phyloP scores from a whole-genome alignment of 1,140 invertebrate genomes.

The Meloidogyne exigua region DNA sequence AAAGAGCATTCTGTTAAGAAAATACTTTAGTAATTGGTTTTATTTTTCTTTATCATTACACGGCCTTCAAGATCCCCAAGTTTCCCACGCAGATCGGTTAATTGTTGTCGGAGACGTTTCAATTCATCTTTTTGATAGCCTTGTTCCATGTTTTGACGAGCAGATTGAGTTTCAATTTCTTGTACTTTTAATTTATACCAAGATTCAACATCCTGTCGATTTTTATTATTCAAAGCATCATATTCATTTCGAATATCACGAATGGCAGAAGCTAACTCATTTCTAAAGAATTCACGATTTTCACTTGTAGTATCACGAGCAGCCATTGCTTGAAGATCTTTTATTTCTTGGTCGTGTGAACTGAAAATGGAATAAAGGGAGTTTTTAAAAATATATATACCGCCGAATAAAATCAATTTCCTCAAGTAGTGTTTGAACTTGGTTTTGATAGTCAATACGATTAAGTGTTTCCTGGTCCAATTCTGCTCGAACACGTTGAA shows the following conservation, averaged over 20 bases:
- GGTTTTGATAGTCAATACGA: conserved; percentile 63
- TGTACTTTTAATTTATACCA: conserved; percentile 65
- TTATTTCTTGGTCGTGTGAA: conserved; percentile 65
- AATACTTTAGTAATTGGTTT: conserved; percentile 19
- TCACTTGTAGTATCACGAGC: conserved; percentile 68
- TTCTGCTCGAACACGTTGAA: conserved; percentile 55
- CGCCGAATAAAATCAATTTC: conserved; percentile 61
- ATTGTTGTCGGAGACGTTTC: conserved; percentile 65
- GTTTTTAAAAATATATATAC: conserved; percentile 11
- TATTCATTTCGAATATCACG: conserved; percentile 68
- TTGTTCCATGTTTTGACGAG: conserved; percentile 67
- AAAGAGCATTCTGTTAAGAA: conserved; percentile 64
- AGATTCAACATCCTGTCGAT: conserved; percentile 65
- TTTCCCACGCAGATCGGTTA: conserved; percentile 65
- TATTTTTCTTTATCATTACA: conserved; percentile 48
- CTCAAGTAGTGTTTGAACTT: conserved; percentile 60
- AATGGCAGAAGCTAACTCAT: conserved; percentile 67
- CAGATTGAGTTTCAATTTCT: conserved; percentile 67
- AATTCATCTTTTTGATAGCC: conserved; percentile 66
- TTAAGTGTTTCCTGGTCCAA: conserved; percentile 61
- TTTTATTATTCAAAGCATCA: conserved; percentile 66
- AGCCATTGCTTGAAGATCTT: conserved; percentile 66
- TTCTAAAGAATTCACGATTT: conserved; percentile 67
- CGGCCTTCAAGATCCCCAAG: conserved; percentile 67
- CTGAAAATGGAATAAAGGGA: conserved; percentile 11